phyloP scores from a whole-genome alignment of 2,888 invertebrate genomes.

The Lamellibrachia columna region DNA sequence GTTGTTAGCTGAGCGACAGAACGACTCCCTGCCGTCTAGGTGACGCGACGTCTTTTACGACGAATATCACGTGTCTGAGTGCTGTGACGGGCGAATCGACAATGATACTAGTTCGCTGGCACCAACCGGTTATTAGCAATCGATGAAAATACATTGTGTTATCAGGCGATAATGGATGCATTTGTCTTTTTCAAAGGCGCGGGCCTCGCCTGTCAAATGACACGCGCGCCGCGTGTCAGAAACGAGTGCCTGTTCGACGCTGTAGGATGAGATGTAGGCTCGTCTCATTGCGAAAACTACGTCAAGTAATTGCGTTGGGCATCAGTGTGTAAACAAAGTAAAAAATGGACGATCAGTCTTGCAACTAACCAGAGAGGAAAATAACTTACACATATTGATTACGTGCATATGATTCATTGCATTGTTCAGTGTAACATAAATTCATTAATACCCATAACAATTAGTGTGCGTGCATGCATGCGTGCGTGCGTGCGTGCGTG shows the following conservation, averaged over 20 bases:
- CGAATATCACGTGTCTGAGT: neutral
- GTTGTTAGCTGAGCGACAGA: neutral
- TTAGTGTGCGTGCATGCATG: neutral
- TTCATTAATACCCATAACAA: neutral
- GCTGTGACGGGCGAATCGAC: neutral
- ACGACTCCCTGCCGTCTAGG: neutral
- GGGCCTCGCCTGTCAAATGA: too few relatives aligned
- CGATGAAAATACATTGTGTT: neutral
- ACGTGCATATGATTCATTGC: neutral
- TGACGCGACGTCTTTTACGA: neutral
- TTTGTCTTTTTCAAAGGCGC: neutral
- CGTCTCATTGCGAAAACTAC: too few relatives aligned
- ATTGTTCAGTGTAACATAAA: neutral
- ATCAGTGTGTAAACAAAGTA: too few relatives aligned
- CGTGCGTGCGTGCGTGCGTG: too few relatives aligned
- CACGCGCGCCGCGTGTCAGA: too few relatives aligned
- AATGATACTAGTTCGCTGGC: neutral
- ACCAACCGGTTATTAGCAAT: slow-evolving; percentile 14
- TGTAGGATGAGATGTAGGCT: too few relatives aligned
- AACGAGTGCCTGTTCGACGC: too few relatives aligned
- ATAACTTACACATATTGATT: neutral
- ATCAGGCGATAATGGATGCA: neutral
- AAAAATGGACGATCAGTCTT: neutral
- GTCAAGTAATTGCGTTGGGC: too few relatives aligned
- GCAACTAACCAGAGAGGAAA: neutral